Evolutionary conservation across 1,140 invertebrate genomes (phyloP).

Genomic region (Drosophila eugracilis): DNA sequence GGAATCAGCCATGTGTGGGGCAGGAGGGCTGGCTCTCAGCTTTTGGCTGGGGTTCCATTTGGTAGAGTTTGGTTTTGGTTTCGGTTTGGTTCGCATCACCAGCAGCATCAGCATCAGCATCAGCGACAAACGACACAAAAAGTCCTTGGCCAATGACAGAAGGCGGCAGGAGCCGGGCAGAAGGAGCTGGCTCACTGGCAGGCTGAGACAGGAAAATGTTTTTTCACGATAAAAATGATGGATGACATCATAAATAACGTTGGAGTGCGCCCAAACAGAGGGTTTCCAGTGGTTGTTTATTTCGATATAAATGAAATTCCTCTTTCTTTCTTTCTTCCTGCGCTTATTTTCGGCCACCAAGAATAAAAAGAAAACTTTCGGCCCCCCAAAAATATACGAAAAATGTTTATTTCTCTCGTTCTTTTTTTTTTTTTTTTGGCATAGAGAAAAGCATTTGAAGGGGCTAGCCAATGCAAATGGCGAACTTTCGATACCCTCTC

Average conservation of each 20-base stretch:
- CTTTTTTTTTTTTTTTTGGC: conserved; percentile 59
- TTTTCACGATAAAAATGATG: conserved; percentile 85
- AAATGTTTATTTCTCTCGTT: conserved; percentile 22
- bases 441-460: conserved; percentile 45
- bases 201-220: conserved; percentile 84
- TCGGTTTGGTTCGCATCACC: conserved; percentile 48
- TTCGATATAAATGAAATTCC: conserved; percentile 84
- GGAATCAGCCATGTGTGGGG: conserved; percentile 66
- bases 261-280: conserved; percentile 82
- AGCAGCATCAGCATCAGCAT: too few species aligned
- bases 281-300: conserved; percentile 84
- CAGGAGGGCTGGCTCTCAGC: conserved; percentile 7
- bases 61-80: conserved; percentile 7
- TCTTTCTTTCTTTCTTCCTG: conserved; percentile 57
- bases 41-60: conserved; percentile 11
- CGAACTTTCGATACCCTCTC: conserved; percentile 66
- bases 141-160: conserved; percentile 82
- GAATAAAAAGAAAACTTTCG: conserved; percentile 60
- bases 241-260: conserved; percentile 84
- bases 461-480: conserved; percentile 64
- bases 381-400: conserved; percentile 54
- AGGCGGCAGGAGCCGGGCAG: conserved; percentile 44
- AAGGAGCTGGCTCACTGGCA: conserved; percentile 56
- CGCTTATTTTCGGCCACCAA: conserved; percentile 63
- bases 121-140: conserved; percentile 79